These are phyloP conservation scores for Octopus sinensis DNA, from an alignment of 1,140 invertebrate genomes.

Conservation along the genomic window DNA sequence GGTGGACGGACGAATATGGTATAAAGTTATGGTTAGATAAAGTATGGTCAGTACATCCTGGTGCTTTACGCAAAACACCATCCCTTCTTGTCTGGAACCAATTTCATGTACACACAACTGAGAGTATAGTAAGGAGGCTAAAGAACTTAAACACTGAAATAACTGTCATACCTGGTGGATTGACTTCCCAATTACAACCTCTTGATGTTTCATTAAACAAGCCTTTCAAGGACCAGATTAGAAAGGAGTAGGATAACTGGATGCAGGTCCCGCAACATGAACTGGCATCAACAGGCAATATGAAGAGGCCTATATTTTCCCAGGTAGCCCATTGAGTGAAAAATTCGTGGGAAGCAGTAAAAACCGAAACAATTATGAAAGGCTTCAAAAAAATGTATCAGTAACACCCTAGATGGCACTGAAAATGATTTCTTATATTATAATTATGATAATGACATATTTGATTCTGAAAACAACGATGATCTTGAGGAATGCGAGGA, in stretches of 20 bases:
- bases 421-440: background rate
- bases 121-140: background rate
- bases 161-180: background rate
- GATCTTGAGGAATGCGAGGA: background rate
- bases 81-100: constrained; percentile 1
- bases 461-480: background rate
- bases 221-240: background rate
- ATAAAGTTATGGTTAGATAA: background rate
- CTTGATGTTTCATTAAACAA: constrained; percentile 6
- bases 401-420: constrained; percentile 7
- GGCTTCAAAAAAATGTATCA: background rate
- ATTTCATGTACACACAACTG: background rate
- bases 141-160: background rate
- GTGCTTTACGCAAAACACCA: constrained; percentile 5
- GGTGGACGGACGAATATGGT: background rate
- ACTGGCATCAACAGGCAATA: background rate
- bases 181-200: background rate
- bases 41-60: background rate
- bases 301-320: constrained; percentile 1
- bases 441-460: background rate
- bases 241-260: background rate
- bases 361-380: background rate
- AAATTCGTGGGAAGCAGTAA: background rate
- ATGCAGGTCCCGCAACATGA: background rate
- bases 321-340: constrained; percentile 4